These are phyloP conservation scores for Elysia chlorotica DNA, from an alignment of 1,140 invertebrate genomes.

Conservation along the genomic window DNA sequence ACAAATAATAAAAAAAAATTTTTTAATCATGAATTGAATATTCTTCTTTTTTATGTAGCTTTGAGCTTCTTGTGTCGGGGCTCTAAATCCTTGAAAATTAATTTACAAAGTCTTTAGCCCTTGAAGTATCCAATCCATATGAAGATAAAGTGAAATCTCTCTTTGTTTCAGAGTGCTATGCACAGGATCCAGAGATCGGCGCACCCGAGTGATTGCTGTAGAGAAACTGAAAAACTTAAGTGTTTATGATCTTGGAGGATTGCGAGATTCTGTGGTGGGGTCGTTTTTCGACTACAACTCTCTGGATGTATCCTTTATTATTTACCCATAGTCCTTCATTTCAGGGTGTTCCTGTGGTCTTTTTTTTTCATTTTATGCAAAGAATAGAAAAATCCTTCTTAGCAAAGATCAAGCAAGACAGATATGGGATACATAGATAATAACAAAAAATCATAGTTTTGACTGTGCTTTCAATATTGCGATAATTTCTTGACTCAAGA, in stretches of 20 bases:
- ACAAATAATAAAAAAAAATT: neutral
- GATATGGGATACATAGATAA: no score
- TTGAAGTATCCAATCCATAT: no score
- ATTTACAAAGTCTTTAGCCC: no score
- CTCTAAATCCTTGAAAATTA: no score
- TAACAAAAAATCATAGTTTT: no score
- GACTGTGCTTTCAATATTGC: no score
- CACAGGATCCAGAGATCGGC: conserved; percentile 85
- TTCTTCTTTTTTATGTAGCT: conserved; percentile 1
- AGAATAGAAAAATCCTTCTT: no score
- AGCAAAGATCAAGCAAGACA: no score
- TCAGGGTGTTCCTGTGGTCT: neutral
- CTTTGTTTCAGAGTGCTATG: conserved; percentile 70
- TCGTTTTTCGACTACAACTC: conserved; percentile 87
- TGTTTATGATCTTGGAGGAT: conserved; percentile 73
- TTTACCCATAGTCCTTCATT: neutral
- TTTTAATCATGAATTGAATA: neutral
- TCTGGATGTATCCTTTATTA: conserved; percentile 70
- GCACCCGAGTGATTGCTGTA: conserved; percentile 79
- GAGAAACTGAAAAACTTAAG: conserved; percentile 74
- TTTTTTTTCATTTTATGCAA: neutral
- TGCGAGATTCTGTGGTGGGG: conserved; percentile 80
- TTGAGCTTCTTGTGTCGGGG: no score
- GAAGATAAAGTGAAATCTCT: no score
- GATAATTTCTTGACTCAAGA: no score